Percentiles rank a stretch among this genome's conserved stretches.
Evolutionary conservation across 1,140 invertebrate genomes (phyloP).

Genomic region (Hyles euphorbiae): DNA sequence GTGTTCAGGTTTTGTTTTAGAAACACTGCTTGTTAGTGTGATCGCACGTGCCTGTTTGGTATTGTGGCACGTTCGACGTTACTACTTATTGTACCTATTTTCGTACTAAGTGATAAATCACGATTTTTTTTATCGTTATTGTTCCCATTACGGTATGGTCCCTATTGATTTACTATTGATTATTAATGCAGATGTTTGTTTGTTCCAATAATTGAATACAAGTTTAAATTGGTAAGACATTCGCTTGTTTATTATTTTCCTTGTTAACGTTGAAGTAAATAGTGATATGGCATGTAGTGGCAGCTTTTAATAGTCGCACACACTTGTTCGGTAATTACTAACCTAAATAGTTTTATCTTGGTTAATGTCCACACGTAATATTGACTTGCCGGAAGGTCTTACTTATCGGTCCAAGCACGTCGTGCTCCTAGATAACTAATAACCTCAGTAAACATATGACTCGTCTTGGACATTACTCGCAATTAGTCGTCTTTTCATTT

Average conservation of each 20-base stretch:
- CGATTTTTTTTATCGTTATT: slow-evolving; percentile 1
- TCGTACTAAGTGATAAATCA: slow-evolving; percentile 24
- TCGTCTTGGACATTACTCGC: no score
- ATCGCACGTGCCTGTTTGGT: slow-evolving; percentile 42
- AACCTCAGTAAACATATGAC: slow-evolving; percentile 1
- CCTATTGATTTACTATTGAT: no score
- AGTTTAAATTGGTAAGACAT: no score
- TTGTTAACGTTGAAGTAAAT: not conserved
- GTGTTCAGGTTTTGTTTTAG: slow-evolving; percentile 51
- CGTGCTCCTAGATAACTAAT: slow-evolving; percentile 1
- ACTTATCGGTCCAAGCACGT: slow-evolving; percentile 24
- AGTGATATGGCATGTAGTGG: not conserved
- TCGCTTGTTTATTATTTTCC: not conserved
- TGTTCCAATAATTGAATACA: not conserved
- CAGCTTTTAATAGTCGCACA: slow-evolving; percentile 6
- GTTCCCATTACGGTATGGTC: no score
- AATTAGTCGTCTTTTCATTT: no score
- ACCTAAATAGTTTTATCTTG: slow-evolving; percentile 43
- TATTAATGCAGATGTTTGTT: not conserved
- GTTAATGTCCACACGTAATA: slow-evolving; percentile 34
- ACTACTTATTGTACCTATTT: slow-evolving; percentile 6
- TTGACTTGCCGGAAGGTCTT: slow-evolving; percentile 21
- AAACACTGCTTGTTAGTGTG: slow-evolving; percentile 41
- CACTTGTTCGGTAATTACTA: slow-evolving; percentile 35
- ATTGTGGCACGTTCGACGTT: slow-evolving; percentile 32